phyloP scores from a whole-genome alignment of 2,797 vertebrate species.

The Urocyon cinereoargenteus region DNA sequence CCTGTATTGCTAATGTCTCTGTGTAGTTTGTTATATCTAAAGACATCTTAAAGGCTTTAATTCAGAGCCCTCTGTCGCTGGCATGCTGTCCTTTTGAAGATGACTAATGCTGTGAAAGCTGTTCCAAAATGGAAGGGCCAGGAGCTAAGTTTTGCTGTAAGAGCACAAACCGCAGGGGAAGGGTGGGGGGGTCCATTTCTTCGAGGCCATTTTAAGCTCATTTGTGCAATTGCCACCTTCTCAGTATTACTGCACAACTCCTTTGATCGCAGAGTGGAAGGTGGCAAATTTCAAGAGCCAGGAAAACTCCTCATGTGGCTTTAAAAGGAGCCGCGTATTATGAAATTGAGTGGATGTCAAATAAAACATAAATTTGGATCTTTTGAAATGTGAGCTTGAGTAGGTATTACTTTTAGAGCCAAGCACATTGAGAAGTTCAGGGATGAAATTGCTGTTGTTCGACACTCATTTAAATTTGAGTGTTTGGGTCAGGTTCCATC shows the following conservation, averaged over 20 bases:
- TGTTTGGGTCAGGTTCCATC: not conserved
- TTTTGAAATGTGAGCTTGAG: constrained; percentile 62
- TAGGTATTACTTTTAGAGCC: not conserved
- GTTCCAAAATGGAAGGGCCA: not conserved
- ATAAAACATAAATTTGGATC: constrained; percentile 65
- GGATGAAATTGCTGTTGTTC: not conserved
- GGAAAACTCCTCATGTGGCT: not conserved
- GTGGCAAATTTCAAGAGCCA: constrained; percentile 62
- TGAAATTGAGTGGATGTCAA: constrained; percentile 48
- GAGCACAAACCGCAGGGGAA: not conserved
- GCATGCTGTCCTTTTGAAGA: constrained; percentile 39
- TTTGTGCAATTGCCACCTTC: constrained; percentile 55
- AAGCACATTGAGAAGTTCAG: not conserved
- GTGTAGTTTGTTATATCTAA: not conserved
- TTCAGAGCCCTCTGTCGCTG: not conserved
- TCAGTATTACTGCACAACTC: not conserved
- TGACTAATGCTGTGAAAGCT: not conserved
- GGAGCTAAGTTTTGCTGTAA: constrained; percentile 7
- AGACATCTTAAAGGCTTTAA: not conserved
- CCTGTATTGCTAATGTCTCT: not conserved
- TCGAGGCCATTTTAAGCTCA: constrained; percentile 12
- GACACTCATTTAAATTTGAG: not conserved
- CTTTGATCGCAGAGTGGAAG: constrained; percentile 71
- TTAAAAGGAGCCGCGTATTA: not conserved
- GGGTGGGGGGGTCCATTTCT: not conserved